phyloP scores from a whole-genome alignment of 2,113 vertebrate species.

The Amphilophus citrinellus region DNA sequence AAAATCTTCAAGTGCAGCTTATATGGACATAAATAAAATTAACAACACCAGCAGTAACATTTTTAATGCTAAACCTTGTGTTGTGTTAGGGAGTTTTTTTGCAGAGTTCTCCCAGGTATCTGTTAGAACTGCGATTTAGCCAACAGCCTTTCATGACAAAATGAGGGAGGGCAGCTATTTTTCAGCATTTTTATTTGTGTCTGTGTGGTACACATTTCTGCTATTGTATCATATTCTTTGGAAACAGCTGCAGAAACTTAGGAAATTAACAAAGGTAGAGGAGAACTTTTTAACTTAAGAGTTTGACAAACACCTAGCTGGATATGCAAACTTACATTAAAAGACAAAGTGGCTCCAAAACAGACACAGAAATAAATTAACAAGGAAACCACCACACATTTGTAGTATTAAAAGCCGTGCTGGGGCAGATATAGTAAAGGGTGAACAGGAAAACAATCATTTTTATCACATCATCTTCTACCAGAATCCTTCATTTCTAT shows the following conservation, averaged over 20 bases:
- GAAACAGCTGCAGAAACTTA: constrained; percentile 64
- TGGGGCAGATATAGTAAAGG: constrained; percentile 39
- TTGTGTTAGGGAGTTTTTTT: neutral
- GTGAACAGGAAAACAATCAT: constrained; percentile 47
- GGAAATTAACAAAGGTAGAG: constrained; percentile 19
- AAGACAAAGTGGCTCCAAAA: constrained; percentile 41
- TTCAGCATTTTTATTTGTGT: constrained; percentile 3
- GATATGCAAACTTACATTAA: constrained; percentile 30
- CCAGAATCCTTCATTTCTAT: constrained; percentile 31
- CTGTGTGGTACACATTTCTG: constrained; percentile 9
- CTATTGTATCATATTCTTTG: constrained; percentile 63
- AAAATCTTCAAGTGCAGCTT: constrained; percentile 57
- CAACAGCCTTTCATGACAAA: constrained; percentile 20
- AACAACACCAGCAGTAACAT: constrained; percentile 37
- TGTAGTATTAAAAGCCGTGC: constrained; percentile 34
- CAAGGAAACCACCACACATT: constrained; percentile 33
- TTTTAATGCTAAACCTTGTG: constrained; percentile 27
- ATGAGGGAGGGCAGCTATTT: constrained; percentile 26
- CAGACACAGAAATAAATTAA: constrained; percentile 52
- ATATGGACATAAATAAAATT: constrained; percentile 38
- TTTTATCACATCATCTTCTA: constrained; percentile 33
- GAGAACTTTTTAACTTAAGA: constrained; percentile 2
- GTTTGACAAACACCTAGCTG: constrained; percentile 10
- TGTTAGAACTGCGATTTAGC: constrained; percentile 37
- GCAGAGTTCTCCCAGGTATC: constrained; percentile 24